Percentiles rank a stretch among this genome's conserved stretches.
Conservation (phyloP, 2,888 invertebrate species). For the Oscheius sp. region DNA sequence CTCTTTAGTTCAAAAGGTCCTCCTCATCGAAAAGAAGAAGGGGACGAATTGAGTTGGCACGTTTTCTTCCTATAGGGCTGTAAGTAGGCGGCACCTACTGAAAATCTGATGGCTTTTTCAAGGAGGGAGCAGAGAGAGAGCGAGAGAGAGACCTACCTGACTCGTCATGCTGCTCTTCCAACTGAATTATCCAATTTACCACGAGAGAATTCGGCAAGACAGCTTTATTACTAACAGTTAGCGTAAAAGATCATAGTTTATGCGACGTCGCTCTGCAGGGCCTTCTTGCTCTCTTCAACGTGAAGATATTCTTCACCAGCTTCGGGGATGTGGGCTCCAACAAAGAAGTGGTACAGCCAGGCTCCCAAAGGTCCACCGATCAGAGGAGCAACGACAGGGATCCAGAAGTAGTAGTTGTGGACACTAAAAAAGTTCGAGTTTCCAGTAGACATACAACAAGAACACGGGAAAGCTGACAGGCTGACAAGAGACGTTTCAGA, state of each 20-base stretch:
- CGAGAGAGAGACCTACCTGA: conserved; percentile 4
- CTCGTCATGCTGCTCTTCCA: background rate
- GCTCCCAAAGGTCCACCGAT: conserved; percentile 55
- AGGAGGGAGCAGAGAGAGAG: background rate
- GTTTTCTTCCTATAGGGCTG: background rate
- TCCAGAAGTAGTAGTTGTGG: conserved; percentile 62
- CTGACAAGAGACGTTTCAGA: no score
- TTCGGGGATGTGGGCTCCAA: conserved; percentile 62
- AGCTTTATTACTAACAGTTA: conserved; percentile 5
- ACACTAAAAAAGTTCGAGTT: conserved; percentile 36
- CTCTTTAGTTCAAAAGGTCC: no score
- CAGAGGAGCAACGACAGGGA: conserved; percentile 59
- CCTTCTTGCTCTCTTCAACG: conserved; percentile 34
- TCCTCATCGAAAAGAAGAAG: no score
- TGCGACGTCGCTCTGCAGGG: conserved; percentile 18
- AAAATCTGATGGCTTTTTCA: background rate
- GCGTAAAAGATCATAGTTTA: conserved; percentile 9
- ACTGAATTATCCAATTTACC: conserved; percentile 11
- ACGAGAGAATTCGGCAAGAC: background rate
- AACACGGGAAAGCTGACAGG: background rate
- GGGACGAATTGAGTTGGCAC: no score
- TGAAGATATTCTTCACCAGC: conserved; percentile 11
- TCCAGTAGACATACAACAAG: background rate
- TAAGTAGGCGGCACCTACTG: background rate
- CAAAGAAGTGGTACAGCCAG: conserved; percentile 60